Evolutionary conservation across 1,140 invertebrate genomes (phyloP), one percentile per base, ranked within the genome.

Genomic region (Varroa destructor): DNA sequence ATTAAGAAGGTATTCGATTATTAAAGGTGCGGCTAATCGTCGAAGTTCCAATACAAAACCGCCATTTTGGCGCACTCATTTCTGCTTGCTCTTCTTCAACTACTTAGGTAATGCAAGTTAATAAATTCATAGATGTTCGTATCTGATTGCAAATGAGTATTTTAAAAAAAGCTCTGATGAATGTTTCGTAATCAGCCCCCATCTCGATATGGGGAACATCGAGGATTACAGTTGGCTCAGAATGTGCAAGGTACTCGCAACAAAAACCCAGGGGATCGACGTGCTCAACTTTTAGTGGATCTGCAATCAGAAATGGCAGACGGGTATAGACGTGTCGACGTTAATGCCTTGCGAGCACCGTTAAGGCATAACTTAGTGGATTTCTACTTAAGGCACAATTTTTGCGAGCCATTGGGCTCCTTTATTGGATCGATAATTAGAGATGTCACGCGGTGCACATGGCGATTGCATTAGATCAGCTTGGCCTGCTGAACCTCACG

Each of bases 151-250:
- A 25, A 25, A 25, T 25, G 25, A 25, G 25, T 25, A 25, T 25
- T 25, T 25, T 25, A 25, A 25, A 25, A 25, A 25, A 25, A 25
- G 25, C 25, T 25, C 25, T 25, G 25, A 25, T 25, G 25, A 25
- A 25, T 25, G 25, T 25, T 25, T 25, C 25, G 25, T 0, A 25
- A 25, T 25, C 25, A 25, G 25, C 25, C 25, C 25, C 25, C 25
- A 25, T 25, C 25, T 51, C 46, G 87, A 96, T n/a, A 89, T 90
- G 36, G 87, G 87, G 58, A 91, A 90, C 56, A 90, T 91, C n/a
- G 93, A 97, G 77, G 93, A 97, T 81, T 97, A 94, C 80, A 81
- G 97, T 0, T 97, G 93, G 93, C 78, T 96, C 43, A 94, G 93
- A 80, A 80, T 97, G 0, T 89, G 87, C 70, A 86, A 91, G 76